phyloP scores from a whole-genome alignment of 2,888 invertebrate genomes.

The Pammene fasciana region DNA sequence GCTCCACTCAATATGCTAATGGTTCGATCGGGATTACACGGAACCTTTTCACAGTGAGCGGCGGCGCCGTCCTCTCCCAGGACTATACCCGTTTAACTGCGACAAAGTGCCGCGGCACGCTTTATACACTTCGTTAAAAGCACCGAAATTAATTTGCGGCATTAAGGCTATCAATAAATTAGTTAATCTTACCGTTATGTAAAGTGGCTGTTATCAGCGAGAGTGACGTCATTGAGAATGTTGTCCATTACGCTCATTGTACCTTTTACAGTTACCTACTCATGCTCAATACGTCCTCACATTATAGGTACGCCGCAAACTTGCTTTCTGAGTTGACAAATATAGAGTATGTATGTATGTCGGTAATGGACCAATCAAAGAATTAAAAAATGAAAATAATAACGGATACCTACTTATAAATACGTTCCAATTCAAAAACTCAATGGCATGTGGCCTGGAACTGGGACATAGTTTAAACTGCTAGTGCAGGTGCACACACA shows the following conservation, averaged over 20 bases:
- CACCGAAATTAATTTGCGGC: conserved; percentile 4
- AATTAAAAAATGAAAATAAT: no score
- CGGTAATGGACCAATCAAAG: no score
- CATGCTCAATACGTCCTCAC: no score
- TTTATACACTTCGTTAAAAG: conserved; percentile 7
- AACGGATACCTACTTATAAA: no score
- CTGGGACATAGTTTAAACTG: no score
- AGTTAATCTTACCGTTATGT: conserved; percentile 4
- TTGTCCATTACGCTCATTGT: background rate
- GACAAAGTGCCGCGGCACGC: conserved; percentile 22
- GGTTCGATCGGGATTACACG: conserved; percentile 25
- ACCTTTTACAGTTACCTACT: background rate
- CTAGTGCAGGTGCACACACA: no score
- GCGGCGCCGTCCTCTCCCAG: conserved; percentile 8
- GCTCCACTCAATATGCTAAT: conserved; percentile 40
- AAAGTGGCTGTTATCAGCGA: background rate
- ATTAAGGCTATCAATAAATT: conserved; percentile 10
- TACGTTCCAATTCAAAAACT: no score
- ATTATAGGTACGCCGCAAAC: no score
- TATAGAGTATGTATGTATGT: no score
- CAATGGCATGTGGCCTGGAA: no score
- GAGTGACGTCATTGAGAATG: background rate
- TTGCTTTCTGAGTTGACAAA: no score
- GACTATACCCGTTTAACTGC: conserved; percentile 8
- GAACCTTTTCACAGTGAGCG: conserved; percentile 29